phyloP scores from a whole-genome alignment of 2,888 invertebrate species.

The Mythimna pallens region DNA sequence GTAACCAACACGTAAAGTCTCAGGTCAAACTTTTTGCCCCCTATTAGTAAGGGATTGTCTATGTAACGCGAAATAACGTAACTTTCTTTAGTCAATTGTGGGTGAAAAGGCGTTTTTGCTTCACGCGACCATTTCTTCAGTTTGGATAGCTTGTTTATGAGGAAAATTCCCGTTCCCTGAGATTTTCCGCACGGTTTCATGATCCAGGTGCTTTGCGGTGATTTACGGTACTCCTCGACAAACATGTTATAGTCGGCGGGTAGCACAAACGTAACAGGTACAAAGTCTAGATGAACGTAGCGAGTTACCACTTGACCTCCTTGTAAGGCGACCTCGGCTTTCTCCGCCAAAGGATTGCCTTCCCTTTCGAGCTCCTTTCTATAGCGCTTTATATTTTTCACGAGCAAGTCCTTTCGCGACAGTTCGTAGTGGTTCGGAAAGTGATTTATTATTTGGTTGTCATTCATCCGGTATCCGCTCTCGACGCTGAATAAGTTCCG shows the following conservation, averaged over 20 bases:
- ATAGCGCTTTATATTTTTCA: slow-evolving; percentile 98
- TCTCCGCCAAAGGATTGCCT: slow-evolving; percentile 96
- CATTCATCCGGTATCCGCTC: slow-evolving; percentile 89
- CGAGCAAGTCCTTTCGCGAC: slow-evolving; percentile 98
- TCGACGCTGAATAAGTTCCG: slow-evolving; percentile 94
- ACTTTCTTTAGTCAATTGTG: slow-evolving; percentile 95
- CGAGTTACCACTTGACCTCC: slow-evolving; percentile 93
- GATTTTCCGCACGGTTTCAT: slow-evolving; percentile 99
- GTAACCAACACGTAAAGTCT: slow-evolving; percentile 97
- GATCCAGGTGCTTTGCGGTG: slow-evolving; percentile 98
- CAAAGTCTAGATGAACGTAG: slow-evolving; percentile 95
- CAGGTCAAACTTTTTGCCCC: slow-evolving; percentile 98
- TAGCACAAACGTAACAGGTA: slow-evolving; percentile 97
- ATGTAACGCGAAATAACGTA: slow-evolving; percentile 99
- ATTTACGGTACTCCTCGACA: slow-evolving; percentile 98
- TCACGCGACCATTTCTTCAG: slow-evolving; percentile 97
- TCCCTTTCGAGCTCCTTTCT: slow-evolving; percentile 97
- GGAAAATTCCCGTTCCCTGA: slow-evolving; percentile 98
- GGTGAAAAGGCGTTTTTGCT: slow-evolving; percentile 96
- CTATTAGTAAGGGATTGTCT: slow-evolving; percentile 98
- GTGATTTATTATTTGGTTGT: slow-evolving; percentile 98
- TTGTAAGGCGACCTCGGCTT: slow-evolving; percentile 87
- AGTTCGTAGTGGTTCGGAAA: slow-evolving; percentile 99
- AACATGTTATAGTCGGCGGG: slow-evolving; percentile 99
- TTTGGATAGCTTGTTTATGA: slow-evolving; percentile 98